Evolutionary conservation across 92 coral and sea anemone genomes (phyloP), one percentile per base, ranked within the genome.

Genomic region (Actinernus sp.): DNA sequence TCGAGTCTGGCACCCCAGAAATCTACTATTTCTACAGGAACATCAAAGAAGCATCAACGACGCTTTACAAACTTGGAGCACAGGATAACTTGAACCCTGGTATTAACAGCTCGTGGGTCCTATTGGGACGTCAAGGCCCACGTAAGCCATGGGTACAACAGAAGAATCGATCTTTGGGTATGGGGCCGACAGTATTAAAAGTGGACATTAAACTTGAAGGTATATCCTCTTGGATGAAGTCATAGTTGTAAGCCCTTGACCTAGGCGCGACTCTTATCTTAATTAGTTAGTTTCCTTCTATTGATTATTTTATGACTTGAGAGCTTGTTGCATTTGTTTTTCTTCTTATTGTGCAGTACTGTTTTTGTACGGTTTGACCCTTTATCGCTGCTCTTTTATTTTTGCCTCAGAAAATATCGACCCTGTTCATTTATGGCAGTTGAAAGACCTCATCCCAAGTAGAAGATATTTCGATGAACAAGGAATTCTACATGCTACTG

Each of bases 61-160:
- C 32, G 31, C 61, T 65, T 3, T 68, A 68, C 43, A 16, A 29
- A 30, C 39, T 68, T 54, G 76, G 76, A n/a, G 76, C 64, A 26
- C 26, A 22, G 11, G 62, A 55, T 41, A 49, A 49, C n/a, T 26
- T 68, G 52, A 49, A 38, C 9, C 53, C 76, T n/a, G 58, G 76
- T 25, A 45, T 26, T 33, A 40, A 43, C 26, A 36, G 65, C 19
- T 68, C 76, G 4, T 68, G 76, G 76, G 46, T 68, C 27, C 44
- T 55, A 2, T 33, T 68, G 18, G 76, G 76, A 20, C 62, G 62
- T 1, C n/a, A 41, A 33, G 64, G 76, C n/a, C 14, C 64, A 20
- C 65, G 76, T 23, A 29, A 39, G 33, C 54, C 55, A 13, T 68
- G 76, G 76, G 51, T 53, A n/a, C 27, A 27, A 17, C 76, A 68